phyloP scores from a whole-genome alignment of 2,888 invertebrate genomes.

The Plebejus argus region DNA sequence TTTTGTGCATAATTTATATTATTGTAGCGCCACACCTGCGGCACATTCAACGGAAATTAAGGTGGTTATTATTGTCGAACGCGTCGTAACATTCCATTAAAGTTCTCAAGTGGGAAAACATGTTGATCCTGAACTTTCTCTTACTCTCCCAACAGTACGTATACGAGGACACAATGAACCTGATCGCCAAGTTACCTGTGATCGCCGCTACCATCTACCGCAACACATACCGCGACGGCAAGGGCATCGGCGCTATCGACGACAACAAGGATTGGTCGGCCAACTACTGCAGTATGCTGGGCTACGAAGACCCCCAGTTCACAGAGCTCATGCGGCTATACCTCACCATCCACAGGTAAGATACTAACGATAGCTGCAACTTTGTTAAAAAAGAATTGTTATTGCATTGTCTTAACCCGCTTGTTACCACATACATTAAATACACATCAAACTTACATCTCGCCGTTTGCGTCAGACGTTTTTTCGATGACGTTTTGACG shows the following conservation, averaged over 20 bases:
- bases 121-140: not conserved
- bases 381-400: not conserved
- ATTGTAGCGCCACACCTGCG: not conserved
- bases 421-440: not conserved
- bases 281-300: constrained; percentile 95
- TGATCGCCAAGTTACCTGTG: constrained; percentile 96
- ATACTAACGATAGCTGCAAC: not conserved
- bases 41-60: not conserved
- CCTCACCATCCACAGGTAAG: constrained; percentile 91
- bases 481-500: not conserved
- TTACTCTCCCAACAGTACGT: constrained; percentile 73
- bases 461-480: not conserved
- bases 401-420: not conserved
- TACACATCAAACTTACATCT: not conserved
- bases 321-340: constrained; percentile 96
- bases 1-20: not conserved
- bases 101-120: not conserved
- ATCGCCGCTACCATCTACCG: constrained; percentile 97
- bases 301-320: constrained; percentile 91
- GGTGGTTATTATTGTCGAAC: not conserved
- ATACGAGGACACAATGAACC: constrained; percentile 96
- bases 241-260: constrained; percentile 93
- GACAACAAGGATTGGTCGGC: constrained; percentile 94
- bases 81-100: not conserved
- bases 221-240: constrained; percentile 91